Base-by-base conservation (phyloP, 2,797 vertebrate species). In the Luscinia megarhynchos region DNA sequence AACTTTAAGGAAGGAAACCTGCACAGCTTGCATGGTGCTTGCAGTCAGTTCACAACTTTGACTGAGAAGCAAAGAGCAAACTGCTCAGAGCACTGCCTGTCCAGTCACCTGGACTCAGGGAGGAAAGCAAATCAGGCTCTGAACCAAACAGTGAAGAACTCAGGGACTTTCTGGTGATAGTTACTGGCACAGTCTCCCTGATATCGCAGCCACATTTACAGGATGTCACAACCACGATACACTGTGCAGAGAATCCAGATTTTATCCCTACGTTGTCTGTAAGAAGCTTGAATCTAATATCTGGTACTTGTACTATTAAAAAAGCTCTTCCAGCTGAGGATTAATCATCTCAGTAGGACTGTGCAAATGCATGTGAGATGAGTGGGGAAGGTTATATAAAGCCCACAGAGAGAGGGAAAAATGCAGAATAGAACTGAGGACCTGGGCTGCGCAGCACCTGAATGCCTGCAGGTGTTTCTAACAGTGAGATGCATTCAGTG, bases 381-480 rank as follows among this genome's bases (percentile, higher is more conserved):
- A 88, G 66, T 12, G 11, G 40, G 41, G 67, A 89, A 88, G 38
- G 66, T 94, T 95, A 95, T 15, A 55, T 82, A 96, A 95, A 94
- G 34, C 63, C 45, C 46, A 61, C 7, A 51, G 66, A 85, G 72
- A 72, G 73, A 91, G 63, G 53, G 41, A 76, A 85, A 85, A 89
- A 67, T 0, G 16, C 50, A 90, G 74, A 93, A 70, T 3, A 36
- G 45, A 89, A 58, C 21, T 6, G 40, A 59, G 20, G 70, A 91
- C 50, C 55, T 38, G 36, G 50, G 48, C 77, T 55, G 20, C 45
- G 27, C 72, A 68, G 73, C 80, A 74, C 74, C 83, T 66, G 38
- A 70, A 74, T 43, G 61, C 58, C 95, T 95, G 73, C 87, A 92
- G 95, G 93, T 96, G 80, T 64, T 74, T 54, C 48, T n/a, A 51